These are phyloP conservation scores for Pristiophorus japonicus DNA, from an alignment of 2,113 vertebrate genomes.

Conservation along the genomic window DNA sequence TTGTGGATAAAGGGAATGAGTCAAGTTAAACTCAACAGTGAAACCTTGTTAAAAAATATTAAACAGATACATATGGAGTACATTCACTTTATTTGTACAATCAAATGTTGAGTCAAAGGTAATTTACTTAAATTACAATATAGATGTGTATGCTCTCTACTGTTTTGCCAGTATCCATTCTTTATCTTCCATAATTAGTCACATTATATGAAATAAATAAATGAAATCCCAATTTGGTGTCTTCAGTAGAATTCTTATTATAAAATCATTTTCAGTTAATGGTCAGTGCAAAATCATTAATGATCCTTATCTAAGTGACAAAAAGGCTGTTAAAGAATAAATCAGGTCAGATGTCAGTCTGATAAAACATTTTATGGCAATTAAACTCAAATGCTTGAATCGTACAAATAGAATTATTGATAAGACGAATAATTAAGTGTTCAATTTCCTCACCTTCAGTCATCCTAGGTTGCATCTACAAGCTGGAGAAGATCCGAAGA, in stretches of 20 bases:
- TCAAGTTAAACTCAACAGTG: not conserved
- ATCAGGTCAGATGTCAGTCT: not conserved
- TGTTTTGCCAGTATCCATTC: not conserved
- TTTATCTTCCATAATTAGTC: not conserved
- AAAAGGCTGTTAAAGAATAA: not conserved
- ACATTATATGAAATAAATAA: not conserved
- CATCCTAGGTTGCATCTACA: not conserved
- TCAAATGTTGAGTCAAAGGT: not conserved
- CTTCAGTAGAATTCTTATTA: not conserved
- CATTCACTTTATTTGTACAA: not conserved
- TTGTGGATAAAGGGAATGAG: constrained; percentile 2
- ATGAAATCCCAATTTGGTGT: not conserved
- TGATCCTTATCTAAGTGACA: not conserved
- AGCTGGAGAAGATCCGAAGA: not conserved
- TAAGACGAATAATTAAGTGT: not conserved
- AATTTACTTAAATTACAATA: not conserved
- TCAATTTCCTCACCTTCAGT: not conserved
- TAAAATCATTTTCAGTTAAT: not conserved
- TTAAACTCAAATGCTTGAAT: not conserved
- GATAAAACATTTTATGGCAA: not conserved
- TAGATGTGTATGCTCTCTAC: not conserved
- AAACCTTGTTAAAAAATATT: not conserved
- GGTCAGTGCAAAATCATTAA: not conserved
- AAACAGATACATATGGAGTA: not conserved
- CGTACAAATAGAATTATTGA: not conserved